Evolutionary conservation across 1,140 invertebrate genomes (phyloP).

Genomic region (Luehdorfia chinensis): DNA sequence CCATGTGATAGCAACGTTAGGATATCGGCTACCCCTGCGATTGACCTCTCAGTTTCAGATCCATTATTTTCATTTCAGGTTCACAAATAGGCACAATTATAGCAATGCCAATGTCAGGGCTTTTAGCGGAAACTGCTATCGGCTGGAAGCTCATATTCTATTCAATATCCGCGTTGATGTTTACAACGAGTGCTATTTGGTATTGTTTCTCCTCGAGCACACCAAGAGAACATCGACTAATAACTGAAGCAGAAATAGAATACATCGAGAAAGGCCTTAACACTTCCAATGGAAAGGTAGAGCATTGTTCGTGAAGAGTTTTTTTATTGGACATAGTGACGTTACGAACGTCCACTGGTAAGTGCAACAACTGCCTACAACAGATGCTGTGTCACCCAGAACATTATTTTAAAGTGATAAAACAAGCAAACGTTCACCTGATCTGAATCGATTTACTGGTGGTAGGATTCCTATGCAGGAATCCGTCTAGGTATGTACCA

Average conservation of each 20-base stretch:
- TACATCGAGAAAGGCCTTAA: conserved; percentile 79
- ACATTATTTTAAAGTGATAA: too few species aligned
- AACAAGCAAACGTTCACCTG: too few species aligned
- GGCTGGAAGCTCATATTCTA: conserved; percentile 91
- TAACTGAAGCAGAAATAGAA: conserved; percentile 78
- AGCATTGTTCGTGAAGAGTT: conserved; percentile 13
- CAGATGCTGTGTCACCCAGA: too few species aligned
- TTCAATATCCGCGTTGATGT: conserved; percentile 80
- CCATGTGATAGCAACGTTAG: background rate
- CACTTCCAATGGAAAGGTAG: conserved; percentile 35
- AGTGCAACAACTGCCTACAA: too few species aligned
- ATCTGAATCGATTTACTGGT: too few species aligned
- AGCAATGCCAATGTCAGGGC: conserved; percentile 83
- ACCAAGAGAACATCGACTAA: conserved; percentile 80
- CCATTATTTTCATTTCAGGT: too few species aligned
- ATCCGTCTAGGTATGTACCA: too few species aligned
- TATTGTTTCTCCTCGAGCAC: conserved; percentile 80
- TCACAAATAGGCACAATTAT: conserved; percentile 85
- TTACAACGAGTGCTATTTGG: conserved; percentile 81
- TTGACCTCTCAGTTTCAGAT: too few species aligned
- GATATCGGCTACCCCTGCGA: too few species aligned
- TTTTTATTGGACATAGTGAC: background rate
- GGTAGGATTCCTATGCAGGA: too few species aligned
- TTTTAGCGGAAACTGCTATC: conserved; percentile 78
- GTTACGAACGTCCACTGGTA: too few species aligned